A percentile compares a stretch with the other conserved stretches of the same genome.
Evolutionary conservation across 2,888 invertebrate species (phyloP).

Genomic region (Apodemia mormo): DNA sequence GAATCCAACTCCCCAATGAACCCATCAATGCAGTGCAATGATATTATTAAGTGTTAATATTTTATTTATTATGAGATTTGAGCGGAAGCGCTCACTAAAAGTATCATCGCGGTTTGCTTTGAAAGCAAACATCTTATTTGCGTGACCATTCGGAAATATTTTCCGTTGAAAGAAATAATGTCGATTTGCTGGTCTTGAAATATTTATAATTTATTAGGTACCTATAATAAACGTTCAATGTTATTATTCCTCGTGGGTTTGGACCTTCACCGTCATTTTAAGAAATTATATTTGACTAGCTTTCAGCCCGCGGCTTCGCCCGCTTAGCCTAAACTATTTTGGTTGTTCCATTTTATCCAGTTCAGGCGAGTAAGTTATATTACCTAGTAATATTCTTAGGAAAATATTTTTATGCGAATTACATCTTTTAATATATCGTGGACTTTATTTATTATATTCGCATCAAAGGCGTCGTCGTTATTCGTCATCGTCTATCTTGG

Average conservation of each 20-base stretch:
- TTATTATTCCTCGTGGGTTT: neutral
- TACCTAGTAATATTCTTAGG: too few species aligned
- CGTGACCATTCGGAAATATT: constrained; percentile 57
- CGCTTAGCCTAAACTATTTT: too few species aligned
- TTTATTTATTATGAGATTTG: constrained; percentile 48
- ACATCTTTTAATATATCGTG: too few species aligned
- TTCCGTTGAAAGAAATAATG: constrained; percentile 54
- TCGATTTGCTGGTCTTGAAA: constrained; percentile 31
- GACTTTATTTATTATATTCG: too few species aligned
- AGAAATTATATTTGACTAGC: too few species aligned
- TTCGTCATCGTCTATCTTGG: too few species aligned
- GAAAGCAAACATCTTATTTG: constrained; percentile 70
- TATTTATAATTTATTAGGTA: neutral
- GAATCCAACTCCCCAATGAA: neutral
- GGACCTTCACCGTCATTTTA: too few species aligned
- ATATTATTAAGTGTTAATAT: constrained; percentile 35
- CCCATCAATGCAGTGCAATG: constrained; percentile 11
- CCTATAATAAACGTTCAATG: neutral
- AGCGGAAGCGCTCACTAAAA: constrained; percentile 68
- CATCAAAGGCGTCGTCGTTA: too few species aligned
- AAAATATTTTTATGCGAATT: too few species aligned
- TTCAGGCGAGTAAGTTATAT: too few species aligned
- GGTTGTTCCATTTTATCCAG: too few species aligned
- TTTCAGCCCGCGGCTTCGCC: too few species aligned
- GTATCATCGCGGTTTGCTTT: constrained; percentile 64